Base-by-base conservation (phyloP, 2,888 invertebrate genomes). In the Rapana venosa region DNA sequence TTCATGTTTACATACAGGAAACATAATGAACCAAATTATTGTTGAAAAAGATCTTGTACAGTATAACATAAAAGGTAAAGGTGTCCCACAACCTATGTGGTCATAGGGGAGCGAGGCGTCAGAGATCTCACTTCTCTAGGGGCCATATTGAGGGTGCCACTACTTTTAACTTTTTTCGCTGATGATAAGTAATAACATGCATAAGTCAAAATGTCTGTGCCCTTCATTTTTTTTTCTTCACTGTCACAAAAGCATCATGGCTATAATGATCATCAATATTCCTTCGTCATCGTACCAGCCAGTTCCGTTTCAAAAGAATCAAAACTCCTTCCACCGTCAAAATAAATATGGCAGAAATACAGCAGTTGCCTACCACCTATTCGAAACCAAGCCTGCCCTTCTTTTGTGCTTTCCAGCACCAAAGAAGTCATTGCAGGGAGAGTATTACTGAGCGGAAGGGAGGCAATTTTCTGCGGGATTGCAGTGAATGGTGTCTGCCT, bases 391-490 rank as follows among this genome's bases (percentile, higher is more conserved):
- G 22, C 22, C 66, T 66, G 66, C 66, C 66, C 66, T 66, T 26
- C 66, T 66, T 66, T 66, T 26, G 22, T 66, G 66, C 26, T 66
- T 66, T 66, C 6, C 66, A 66, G 66, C 66, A 26, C 66, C 13
- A 20, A 26, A 66, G 66, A 66, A 20, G 66, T 66, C 66, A 20
- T 66, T 66, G 26, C 26, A 35, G 81, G 81, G 81, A 81, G 81
- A 81, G 81, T 35, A 81, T 81, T 81, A 81, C 81, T 20, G 35
- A 35, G 22, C 32, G 81, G 81, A 81, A 81, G 81, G 13, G 22
- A 81, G 81, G 32, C 30, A 81, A 81, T 32, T 32, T 30, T 32
- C 81, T 81, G 81, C 77, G 81, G 81, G 32, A 17, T 17, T 81
- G 20, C 35, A 20, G 8, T 35, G 35, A 81, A 81, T 81, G 81